Percentiles rank a stretch among this genome's conserved stretches.
Conservation (phyloP, 2,888 invertebrate genomes). For the Drosophila neutralis region DNA sequence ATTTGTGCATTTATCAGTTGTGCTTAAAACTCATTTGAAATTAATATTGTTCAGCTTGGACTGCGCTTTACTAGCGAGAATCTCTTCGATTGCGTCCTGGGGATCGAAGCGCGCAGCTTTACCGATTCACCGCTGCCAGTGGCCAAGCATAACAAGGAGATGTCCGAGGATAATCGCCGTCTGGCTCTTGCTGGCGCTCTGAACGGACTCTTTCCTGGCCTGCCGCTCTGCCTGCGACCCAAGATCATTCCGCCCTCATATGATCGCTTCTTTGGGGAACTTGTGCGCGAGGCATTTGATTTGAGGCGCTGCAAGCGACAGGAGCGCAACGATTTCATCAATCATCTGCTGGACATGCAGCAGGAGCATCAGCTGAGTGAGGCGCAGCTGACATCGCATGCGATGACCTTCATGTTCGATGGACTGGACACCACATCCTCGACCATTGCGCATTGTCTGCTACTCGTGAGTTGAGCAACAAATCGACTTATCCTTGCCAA, state of each 20-base stretch:
- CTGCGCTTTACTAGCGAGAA: conserved; percentile 84
- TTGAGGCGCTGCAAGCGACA: conserved; percentile 60
- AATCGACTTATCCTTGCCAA: not conserved
- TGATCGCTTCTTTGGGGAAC: conserved; percentile 84
- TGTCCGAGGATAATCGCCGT: conserved; percentile 77
- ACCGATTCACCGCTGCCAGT: conserved; percentile 75
- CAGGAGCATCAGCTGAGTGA: conserved; percentile 69
- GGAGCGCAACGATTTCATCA: conserved; percentile 81
- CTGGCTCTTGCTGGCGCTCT: conserved; percentile 73
- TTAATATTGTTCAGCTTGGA: conserved; percentile 65
- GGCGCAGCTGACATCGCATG: conserved; percentile 77
- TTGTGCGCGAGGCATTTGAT: conserved; percentile 72
- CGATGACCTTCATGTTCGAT: conserved; percentile 84
- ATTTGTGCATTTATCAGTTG: not conserved
- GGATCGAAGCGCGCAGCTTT: conserved; percentile 85
- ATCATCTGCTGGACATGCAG: conserved; percentile 80
- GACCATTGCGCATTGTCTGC: conserved; percentile 79
- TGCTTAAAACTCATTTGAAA: not conserved
- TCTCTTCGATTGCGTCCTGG: conserved; percentile 85
- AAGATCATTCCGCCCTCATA: conserved; percentile 86
- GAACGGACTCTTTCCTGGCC: conserved; percentile 75
- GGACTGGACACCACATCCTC: conserved; percentile 83
- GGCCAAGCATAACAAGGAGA: conserved; percentile 76
- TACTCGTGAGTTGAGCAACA: conserved; percentile 66
- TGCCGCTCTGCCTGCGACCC: conserved; percentile 69